These are phyloP conservation scores for Chelmon rostratus DNA, from an alignment of 2,797 vertebrate genomes.

Conservation along the genomic window DNA sequence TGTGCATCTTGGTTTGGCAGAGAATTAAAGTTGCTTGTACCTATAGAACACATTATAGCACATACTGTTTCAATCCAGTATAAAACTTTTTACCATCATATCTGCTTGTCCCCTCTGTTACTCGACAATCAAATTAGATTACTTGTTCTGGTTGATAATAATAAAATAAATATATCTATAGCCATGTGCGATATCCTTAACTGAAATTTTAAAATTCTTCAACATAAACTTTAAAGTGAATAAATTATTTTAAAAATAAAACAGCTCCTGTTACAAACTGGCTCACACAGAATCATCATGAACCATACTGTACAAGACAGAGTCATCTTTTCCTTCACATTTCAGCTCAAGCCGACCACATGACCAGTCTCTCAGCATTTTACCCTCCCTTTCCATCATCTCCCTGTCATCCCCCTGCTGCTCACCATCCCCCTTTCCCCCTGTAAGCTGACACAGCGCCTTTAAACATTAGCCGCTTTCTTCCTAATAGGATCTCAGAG, in stretches of 20 bases:
- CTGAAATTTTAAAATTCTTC: not conserved
- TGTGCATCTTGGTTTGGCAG: not conserved
- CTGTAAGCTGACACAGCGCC: conserved; percentile 93
- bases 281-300: not conserved
- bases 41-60: conserved; percentile 2
- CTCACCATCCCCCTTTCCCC: conserved; percentile 76
- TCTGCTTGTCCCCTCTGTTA: not conserved
- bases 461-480: conserved; percentile 92
- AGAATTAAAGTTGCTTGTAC: not conserved
- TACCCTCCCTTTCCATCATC: conserved; percentile 73
- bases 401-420: conserved; percentile 73
- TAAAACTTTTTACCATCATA: conserved; percentile 5
- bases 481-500: conserved; percentile 90
- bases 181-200: not conserved
- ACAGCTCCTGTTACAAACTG: not conserved
- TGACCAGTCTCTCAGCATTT: conserved; percentile 52
- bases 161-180: not conserved
- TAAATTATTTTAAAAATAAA: not conserved
- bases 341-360: conserved; percentile 46
- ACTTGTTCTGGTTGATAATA: not conserved
- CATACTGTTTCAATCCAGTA: conserved; percentile 20
- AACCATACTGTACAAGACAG: not conserved
- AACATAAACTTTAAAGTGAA: not conserved
- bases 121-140: not conserved
- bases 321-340: conserved; percentile 40